Conservation (phyloP, 2,888 invertebrate genomes). For the Drosophila longiperda region DNA sequence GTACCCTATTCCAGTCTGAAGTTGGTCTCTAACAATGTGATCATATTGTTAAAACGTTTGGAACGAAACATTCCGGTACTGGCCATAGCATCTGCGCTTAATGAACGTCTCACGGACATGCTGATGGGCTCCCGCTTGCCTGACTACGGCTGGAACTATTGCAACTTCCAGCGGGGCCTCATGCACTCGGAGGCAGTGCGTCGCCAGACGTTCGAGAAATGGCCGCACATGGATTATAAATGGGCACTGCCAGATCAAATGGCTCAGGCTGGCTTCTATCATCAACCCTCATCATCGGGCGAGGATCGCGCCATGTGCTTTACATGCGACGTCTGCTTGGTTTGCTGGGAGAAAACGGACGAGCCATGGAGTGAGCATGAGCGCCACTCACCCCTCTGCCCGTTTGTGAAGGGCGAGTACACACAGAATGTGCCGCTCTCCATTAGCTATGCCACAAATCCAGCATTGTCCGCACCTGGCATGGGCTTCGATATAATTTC, state of each 20-base stretch:
- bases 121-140: constrained; percentile 85
- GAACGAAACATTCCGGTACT: constrained; percentile 94
- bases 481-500: constrained; percentile 86
- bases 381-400: constrained; percentile 96
- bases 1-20: constrained; percentile 92
- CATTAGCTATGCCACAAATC: constrained; percentile 93
- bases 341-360: constrained; percentile 98
- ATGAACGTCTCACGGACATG: constrained; percentile 93
- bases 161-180: constrained; percentile 85
- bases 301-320: constrained; percentile 98
- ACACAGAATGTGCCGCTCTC: constrained; percentile 97
- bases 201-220: constrained; percentile 95
- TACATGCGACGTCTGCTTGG: constrained; percentile 96
- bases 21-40: constrained; percentile 91
- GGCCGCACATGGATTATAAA: constrained; percentile 99
- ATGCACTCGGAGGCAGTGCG: constrained; percentile 98
- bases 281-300: constrained; percentile 94
- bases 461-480: constrained; percentile 87
- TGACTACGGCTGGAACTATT: constrained; percentile 83
- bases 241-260: constrained; percentile 98
- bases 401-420: constrained; percentile 97
- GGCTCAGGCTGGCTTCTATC: constrained; percentile 98
- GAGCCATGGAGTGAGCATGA: constrained; percentile 99
- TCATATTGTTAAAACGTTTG: constrained; percentile 92
- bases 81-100: constrained; percentile 95